phyloP scores from a whole-genome alignment of 2,797 vertebrate genomes.

The Rallus crepitans region DNA sequence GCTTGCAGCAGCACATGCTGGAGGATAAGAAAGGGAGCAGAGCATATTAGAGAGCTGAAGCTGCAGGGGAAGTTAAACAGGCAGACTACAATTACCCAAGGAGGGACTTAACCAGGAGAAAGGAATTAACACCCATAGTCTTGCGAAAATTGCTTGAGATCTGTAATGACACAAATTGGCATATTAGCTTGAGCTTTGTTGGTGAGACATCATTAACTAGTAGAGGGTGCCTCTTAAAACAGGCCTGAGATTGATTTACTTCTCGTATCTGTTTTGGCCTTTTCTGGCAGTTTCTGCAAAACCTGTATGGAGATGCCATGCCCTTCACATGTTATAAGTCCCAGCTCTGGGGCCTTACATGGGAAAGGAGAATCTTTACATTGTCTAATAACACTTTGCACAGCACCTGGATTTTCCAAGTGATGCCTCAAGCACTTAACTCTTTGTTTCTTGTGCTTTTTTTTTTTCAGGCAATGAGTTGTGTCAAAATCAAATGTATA shows the following conservation, averaged over 20 bases:
- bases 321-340: not conserved
- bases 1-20: not conserved
- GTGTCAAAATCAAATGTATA: not conserved
- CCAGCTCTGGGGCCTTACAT: not conserved
- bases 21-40: not conserved
- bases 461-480: not conserved
- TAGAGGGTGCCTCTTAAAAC: not conserved
- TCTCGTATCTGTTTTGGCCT: not conserved
- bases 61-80: slow-evolving; percentile 33
- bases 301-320: rapidly evolving
- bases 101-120: slow-evolving; percentile 21
- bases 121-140: slow-evolving; percentile 47
- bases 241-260: not conserved
- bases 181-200: not conserved
- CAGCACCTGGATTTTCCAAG: not conserved
- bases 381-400: not conserved
- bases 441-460: not conserved
- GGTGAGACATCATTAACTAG: not conserved
- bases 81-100: slow-evolving; percentile 18
- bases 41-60: slow-evolving; percentile 21
- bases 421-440: not conserved
- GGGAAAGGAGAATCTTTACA: not conserved
- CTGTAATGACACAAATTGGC: slow-evolving; percentile 17
- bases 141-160: slow-evolving; percentile 61
- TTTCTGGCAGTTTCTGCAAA: not conserved